Conservation (phyloP, 2,113 vertebrate genomes). For the Sminthopsis crassicaudata region DNA sequence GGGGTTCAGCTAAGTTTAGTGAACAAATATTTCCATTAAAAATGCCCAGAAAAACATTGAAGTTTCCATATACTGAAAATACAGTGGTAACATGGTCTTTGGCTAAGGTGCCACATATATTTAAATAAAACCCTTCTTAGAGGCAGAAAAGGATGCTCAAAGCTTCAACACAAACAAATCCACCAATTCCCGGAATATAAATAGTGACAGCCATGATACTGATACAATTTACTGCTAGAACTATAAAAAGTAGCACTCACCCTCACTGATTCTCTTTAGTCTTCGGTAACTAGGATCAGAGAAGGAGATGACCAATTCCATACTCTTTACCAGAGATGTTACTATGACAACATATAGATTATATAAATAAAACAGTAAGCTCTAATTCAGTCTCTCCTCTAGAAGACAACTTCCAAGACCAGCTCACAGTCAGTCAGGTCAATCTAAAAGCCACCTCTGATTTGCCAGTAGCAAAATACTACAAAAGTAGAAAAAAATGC, state of each 20-base stretch:
- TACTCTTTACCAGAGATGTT: neutral
- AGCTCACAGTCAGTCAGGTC: neutral
- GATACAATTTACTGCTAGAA: neutral
- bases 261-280: slow-evolving; percentile 35
- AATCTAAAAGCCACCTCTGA: neutral
- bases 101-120: neutral
- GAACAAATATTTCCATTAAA: slow-evolving; percentile 50
- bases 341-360: neutral
- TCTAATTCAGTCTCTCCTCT: neutral
- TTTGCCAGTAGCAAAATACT: neutral
- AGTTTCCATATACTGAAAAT: slow-evolving; percentile 33
- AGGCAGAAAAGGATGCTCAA: slow-evolving; percentile 7
- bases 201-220: neutral
- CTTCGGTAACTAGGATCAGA: neutral
- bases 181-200: neutral
- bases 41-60: slow-evolving; percentile 17
- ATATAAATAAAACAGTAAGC: slow-evolving; percentile 8
- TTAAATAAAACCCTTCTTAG: neutral
- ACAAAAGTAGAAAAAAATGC: neutral
- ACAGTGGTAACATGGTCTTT: neutral
- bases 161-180: neutral
- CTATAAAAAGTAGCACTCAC: neutral
- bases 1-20: neutral
- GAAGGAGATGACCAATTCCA: slow-evolving; percentile 34
- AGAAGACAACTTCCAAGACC: neutral